Evolutionary conservation across 2,113 vertebrate genomes (phyloP), one percentile per base, ranked within the genome.

Genomic region (Tychaedon coryphoeus): DNA sequence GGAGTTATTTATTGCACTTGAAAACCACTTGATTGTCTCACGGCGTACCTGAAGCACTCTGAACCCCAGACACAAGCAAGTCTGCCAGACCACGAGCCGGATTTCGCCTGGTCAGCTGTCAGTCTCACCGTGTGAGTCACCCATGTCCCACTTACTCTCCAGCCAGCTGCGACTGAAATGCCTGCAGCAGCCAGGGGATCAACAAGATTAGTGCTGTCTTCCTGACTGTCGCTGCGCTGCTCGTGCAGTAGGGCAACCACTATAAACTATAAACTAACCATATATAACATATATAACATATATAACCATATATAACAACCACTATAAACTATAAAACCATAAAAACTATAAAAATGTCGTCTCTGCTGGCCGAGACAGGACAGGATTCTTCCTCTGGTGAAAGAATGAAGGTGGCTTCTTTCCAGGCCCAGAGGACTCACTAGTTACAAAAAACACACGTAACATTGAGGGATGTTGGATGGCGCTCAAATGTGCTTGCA

Each of bases 181-280:
- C 54, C 43, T 15, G 16, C 54, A 45, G 60, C 0, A 0, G 17
- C 12, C 42, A 14, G 11, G 43, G 23, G 10, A 71, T 31, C 18
- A 33, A 40, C 31, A 29, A 14, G 40, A 54, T 40, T 25, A 40
- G 12, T 15, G 5, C 22, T n/a, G 69, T 12, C 28, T 69, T 48
- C 31, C 38, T 31, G 64, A 16, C 15, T n/a, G 36, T 10, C 0
- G 0, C 38, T 72, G 33, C 29, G 0, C 34, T 72, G 34, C 40
- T 34, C 8, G 4, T 48, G 38, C 3, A 0, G 1, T 10, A 40
- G 40, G 50, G 24, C 67, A 75, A 2, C 3, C n/a, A n/a, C n/a
- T n/a, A n/a, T n/a, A n/a, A n/a, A n/a, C n/a, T n/a, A n/a, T n/a
- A n/a, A n/a, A n/a, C n/a, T n/a, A n/a, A n/a, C n/a, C n/a, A n/a